These are phyloP conservation scores for Ichneumon xanthorius DNA, from an alignment of 2,888 invertebrate genomes.

Conservation along the genomic window DNA sequence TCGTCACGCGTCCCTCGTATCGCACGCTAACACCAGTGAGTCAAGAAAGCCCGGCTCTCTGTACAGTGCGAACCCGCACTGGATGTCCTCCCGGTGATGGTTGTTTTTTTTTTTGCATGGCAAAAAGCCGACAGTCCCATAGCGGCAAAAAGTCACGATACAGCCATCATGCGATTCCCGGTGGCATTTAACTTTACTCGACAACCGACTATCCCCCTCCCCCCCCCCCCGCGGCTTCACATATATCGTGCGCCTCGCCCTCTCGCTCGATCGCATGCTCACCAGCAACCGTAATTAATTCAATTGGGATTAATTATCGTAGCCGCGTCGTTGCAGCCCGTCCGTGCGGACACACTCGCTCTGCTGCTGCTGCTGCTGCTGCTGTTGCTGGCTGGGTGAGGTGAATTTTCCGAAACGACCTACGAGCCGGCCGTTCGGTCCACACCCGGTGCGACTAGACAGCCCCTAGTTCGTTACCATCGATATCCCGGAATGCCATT, in stretches of 20 bases:
- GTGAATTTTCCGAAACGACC: constrained; percentile 59
- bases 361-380: constrained; percentile 37
- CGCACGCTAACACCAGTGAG: constrained; percentile 47
- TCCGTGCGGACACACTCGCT: constrained; percentile 52
- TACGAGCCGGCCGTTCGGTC: constrained; percentile 16
- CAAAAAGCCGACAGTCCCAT: constrained; percentile 60
- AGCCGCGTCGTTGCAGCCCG: constrained; percentile 55
- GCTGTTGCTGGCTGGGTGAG: constrained; percentile 21
- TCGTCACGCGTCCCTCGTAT: constrained; percentile 68
- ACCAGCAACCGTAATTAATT: constrained; percentile 74
- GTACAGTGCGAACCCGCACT: background rate
- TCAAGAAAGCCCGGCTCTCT: constrained; percentile 13
- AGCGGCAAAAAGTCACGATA: constrained; percentile 63
- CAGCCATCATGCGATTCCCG: constrained; percentile 61
- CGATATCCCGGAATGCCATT: constrained; percentile 52
- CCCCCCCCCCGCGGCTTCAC: constrained; percentile 47
- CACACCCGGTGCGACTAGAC: constrained; percentile 26
- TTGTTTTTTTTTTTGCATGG: constrained; percentile 16
- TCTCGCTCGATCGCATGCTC: constrained; percentile 60
- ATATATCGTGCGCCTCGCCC: constrained; percentile 21
- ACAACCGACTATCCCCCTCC: constrained; percentile 34
- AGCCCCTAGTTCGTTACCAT: constrained; percentile 31
- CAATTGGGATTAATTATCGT: constrained; percentile 76
- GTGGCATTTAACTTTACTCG: constrained; percentile 58
- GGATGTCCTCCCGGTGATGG: background rate